Percentiles rank a stretch among this genome's conserved stretches.
Evolutionary conservation across 2,888 invertebrate genomes (phyloP).

Genomic region (Drosophila barbarae): DNA sequence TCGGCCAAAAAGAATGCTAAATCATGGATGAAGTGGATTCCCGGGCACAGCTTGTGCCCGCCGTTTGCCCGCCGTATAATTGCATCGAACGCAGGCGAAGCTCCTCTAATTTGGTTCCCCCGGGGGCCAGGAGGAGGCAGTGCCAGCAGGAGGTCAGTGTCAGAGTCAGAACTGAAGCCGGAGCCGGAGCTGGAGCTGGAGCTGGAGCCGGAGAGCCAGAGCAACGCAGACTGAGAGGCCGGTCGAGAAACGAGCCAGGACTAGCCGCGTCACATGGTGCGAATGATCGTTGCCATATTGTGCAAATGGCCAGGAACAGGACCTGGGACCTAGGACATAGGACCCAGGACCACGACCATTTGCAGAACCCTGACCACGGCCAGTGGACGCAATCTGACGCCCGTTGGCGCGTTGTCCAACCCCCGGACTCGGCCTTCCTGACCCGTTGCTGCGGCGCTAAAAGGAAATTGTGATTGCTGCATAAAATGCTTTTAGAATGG

Average conservation of each 20-base stretch:
- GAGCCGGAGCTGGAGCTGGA: not conserved
- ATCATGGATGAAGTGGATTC: conserved; percentile 69
- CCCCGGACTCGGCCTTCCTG: not conserved
- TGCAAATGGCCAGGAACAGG: conserved; percentile 50
- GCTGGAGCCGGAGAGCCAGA: not conserved
- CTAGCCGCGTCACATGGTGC: conserved; percentile 60
- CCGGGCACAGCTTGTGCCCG: conserved; percentile 37
- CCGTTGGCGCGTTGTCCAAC: conserved; percentile 29
- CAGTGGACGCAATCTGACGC: conserved; percentile 34
- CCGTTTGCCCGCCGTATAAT: conserved; percentile 60
- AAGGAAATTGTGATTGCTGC: conserved; percentile 73
- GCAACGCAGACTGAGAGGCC: not conserved
- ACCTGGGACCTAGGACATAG: not conserved
- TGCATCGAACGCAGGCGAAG: conserved; percentile 63
- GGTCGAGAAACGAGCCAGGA: conserved; percentile 1
- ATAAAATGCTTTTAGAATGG: conserved; percentile 74
- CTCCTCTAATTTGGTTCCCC: conserved; percentile 13
- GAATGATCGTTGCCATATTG: conserved; percentile 73
- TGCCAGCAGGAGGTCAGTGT: conserved; percentile 41
- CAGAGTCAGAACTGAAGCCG: conserved; percentile 11
- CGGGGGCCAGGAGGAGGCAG: not conserved
- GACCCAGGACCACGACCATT: conserved; percentile 3
- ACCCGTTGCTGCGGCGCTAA: conserved; percentile 51
- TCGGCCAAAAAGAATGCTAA: conserved; percentile 74
- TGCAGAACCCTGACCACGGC: not conserved